A percentile compares a stretch with the other conserved stretches of the same genome.
These are phyloP conservation scores for Hyperopisus bebe DNA, from an alignment of 2,113 vertebrate genomes.

Conservation along the genomic window DNA sequence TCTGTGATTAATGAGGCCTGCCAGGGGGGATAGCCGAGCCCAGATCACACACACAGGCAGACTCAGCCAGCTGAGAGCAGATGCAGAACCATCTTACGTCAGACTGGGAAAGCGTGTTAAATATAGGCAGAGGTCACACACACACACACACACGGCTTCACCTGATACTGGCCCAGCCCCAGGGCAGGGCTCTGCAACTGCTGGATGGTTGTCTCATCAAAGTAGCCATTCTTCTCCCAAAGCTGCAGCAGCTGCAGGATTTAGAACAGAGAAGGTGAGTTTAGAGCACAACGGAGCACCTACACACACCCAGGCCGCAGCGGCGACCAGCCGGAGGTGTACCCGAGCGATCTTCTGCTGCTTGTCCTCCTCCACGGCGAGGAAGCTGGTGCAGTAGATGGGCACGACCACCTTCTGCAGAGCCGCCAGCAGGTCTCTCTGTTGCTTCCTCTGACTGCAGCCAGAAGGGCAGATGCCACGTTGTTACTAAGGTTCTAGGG, in stretches of 20 bases:
- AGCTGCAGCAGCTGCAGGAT: conserved; percentile 78
- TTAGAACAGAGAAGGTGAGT: background rate
- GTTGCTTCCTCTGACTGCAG: conserved; percentile 88
- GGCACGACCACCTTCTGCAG: conserved; percentile 97
- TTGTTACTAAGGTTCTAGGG: background rate
- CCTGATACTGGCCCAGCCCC: conserved; percentile 94
- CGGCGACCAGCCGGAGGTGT: background rate
- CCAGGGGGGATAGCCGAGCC: background rate
- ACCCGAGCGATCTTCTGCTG: conserved; percentile 96
- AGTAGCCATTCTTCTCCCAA: conserved; percentile 98
- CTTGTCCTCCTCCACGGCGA: conserved; percentile 95
- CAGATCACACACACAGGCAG: background rate
- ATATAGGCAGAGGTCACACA: background rate
- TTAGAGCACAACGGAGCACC: background rate
- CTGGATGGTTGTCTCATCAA: conserved; percentile 91
- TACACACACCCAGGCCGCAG: background rate
- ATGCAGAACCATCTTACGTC: background rate
- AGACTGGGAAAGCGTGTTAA: background rate
- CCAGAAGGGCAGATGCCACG: background rate
- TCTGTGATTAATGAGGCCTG: conserved; percentile 89
- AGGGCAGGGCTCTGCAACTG: conserved; percentile 91
- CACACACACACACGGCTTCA: conserved; percentile 35
- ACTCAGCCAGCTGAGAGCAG: background rate
- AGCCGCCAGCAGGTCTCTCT: conserved; percentile 85
- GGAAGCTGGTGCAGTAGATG: conserved; percentile 95